phyloP scores from a whole-genome alignment of 2,888 invertebrate species.

The Melanotus villosus region DNA sequence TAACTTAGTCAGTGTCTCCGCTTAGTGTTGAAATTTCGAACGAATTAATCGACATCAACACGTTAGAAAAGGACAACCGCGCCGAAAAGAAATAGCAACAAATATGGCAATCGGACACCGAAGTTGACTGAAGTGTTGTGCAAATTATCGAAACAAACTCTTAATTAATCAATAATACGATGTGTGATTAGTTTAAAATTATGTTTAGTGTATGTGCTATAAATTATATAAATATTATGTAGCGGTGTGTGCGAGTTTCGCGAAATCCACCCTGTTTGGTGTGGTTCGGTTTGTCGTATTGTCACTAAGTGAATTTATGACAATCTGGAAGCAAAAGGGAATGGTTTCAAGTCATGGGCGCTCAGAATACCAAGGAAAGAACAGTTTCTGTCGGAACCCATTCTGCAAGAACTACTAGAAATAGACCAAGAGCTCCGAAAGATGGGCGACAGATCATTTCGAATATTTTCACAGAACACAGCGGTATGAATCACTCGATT shows the following conservation, averaged over 20 bases:
- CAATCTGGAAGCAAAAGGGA: slow-evolving; percentile 64
- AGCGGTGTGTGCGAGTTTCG: slow-evolving; percentile 50
- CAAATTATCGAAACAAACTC: slow-evolving; percentile 57
- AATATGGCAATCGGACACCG: slow-evolving; percentile 63
- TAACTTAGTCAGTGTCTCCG: slow-evolving; percentile 54
- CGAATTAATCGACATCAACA: slow-evolving; percentile 73
- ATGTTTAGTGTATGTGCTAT: slow-evolving; percentile 47
- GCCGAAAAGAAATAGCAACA: slow-evolving; percentile 52
- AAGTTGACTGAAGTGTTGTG: slow-evolving; percentile 66
- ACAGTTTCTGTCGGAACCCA: slow-evolving; percentile 79
- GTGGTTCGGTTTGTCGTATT: slow-evolving; percentile 60
- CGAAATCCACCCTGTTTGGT: slow-evolving; percentile 61
- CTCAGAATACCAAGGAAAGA: slow-evolving; percentile 94
- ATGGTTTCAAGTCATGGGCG: slow-evolving; percentile 82
- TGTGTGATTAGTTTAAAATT: slow-evolving; percentile 24
- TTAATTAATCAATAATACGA: slow-evolving; percentile 58
- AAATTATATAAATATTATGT: slow-evolving; percentile 56
- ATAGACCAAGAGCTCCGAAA: slow-evolving; percentile 82
- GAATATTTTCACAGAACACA: slow-evolving; percentile 95
- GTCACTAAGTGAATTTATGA: slow-evolving; percentile 62
- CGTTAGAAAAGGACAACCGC: slow-evolving; percentile 64
- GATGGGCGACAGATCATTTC: slow-evolving; percentile 89
- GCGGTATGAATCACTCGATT: slow-evolving; percentile 75
- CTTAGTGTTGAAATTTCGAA: slow-evolving; percentile 61
- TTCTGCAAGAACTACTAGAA: slow-evolving; percentile 82